Evolutionary conservation across 2,113 vertebrate species (phyloP).

Genomic region (Microcebus lehilahytsara): DNA sequence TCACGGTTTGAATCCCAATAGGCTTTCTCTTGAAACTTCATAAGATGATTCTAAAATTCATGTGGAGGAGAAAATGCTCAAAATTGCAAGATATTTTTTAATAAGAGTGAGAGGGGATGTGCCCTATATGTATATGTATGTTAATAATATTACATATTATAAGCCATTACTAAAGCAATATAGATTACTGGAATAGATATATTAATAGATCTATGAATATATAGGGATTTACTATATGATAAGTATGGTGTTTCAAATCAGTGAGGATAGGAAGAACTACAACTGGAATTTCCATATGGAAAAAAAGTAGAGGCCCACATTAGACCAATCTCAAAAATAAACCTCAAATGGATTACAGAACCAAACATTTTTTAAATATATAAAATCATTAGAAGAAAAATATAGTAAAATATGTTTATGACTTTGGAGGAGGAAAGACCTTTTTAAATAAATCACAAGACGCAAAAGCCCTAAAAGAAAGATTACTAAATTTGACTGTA

Average conservation of each 20-base stretch:
- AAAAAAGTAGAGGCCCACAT: neutral
- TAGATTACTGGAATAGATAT: neutral
- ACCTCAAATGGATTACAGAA: neutral
- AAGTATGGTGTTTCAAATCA: constrained; percentile 9
- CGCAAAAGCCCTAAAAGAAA: neutral
- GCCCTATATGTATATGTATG: neutral
- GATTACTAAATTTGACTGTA: neutral
- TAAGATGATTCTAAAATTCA: constrained; percentile 28
- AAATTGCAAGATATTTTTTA: constrained; percentile 28
- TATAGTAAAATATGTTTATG: neutral
- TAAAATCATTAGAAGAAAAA: constrained; percentile 7
- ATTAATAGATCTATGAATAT: neutral
- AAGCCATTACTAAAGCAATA: constrained; percentile 14
- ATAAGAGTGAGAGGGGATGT: neutral
- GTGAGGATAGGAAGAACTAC: neutral
- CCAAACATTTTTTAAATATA: neutral
- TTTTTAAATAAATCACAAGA: neutral
- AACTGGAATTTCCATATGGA: neutral
- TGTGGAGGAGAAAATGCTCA: constrained; percentile 26
- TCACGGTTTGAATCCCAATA: neutral
- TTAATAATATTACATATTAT: neutral
- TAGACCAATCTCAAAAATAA: constrained; percentile 5
- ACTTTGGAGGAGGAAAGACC: neutral
- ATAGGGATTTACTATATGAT: neutral
- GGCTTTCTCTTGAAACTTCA: constrained; percentile 16